Evolutionary conservation across 2,113 vertebrate genomes (phyloP), one percentile per base, ranked within the genome.

Genomic region (Ranitomeya imitator): DNA sequence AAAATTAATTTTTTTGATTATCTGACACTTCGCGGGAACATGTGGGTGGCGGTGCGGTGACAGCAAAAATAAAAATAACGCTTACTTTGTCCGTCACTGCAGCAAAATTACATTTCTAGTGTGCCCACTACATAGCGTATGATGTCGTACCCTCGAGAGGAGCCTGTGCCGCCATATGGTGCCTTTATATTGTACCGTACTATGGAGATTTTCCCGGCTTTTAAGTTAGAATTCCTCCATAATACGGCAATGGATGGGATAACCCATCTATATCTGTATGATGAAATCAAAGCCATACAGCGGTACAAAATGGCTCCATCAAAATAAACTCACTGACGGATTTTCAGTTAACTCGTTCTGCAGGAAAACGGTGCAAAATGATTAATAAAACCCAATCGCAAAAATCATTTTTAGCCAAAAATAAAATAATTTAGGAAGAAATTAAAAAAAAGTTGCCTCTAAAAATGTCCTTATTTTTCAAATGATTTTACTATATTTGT

Each of bases 21-120:
- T 67, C 9, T 23, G 63, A 23, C 63, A 67, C 63, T 37, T 37
- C 15, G 8, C 15, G 15, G 69, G 71, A 76, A 51, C 37, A 76
- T 52, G 37, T 5, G 31, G 15, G 71, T 19, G 16, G 71, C 6
- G 31, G 37, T 26, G 71, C 16, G 45, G 45, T 52, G 73, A 76
- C 37, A 21, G 73, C 37, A 21, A 76, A 16, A 76, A 51, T 76
- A 76, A 76, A 73, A 76, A 76, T 73, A 76, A 18, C 73, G 37
- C 16, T 12, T 6, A 37, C 1, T 19, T 10, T 8, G 7, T 51
- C 16, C 45, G 18, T 51, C 31, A 76, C 7, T 19, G 73, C 16
- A 51, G 45, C 45, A 2, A 76, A 19, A 76, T 74, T 21, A 1
- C 45, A 52, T 2, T 52, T 3, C 73, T 21, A 18, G 45, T 6